phyloP scores from a whole-genome alignment of 2,797 vertebrate genomes.

The Centropyge bicolor region DNA sequence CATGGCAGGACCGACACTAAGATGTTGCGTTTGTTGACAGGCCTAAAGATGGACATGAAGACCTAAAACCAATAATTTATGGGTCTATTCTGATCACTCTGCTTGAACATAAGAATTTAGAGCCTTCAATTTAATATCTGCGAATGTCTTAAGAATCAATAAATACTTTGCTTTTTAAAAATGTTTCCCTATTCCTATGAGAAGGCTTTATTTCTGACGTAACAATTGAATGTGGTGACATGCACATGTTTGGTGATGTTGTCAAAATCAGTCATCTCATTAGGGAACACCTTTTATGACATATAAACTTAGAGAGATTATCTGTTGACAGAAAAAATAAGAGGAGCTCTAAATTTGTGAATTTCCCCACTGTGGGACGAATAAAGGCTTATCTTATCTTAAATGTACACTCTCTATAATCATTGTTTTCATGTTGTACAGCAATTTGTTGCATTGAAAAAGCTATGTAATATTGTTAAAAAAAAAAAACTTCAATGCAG shows the following conservation, averaged over 20 bases:
- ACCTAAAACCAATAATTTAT: background rate
- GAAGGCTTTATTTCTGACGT: background rate
- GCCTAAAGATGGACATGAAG: background rate
- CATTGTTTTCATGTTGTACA: background rate
- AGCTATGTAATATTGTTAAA: background rate
- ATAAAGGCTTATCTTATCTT: too few relatives aligned
- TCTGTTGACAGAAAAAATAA: background rate
- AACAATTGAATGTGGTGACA: too few relatives aligned
- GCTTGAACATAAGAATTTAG: background rate
- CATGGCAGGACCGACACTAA: background rate
- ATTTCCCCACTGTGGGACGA: too few relatives aligned
- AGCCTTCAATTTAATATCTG: background rate
- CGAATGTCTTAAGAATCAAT: background rate
- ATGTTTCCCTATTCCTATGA: background rate
- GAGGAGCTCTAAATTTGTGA: background rate
- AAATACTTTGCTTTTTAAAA: background rate
- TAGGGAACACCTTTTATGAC: background rate
- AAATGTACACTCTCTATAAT: too few relatives aligned
- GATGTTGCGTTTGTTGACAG: background rate
- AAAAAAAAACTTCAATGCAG: background rate
- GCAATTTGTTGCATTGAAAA: background rate
- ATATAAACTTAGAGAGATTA: background rate
- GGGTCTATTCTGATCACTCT: background rate
- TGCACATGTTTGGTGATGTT: background rate
- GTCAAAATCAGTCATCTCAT: background rate